Percentiles rank a stretch among this genome's conserved stretches.
These are phyloP conservation scores for Anadara kagoshimensis DNA, from an alignment of 1,140 invertebrate species.

Conservation along the genomic window DNA sequence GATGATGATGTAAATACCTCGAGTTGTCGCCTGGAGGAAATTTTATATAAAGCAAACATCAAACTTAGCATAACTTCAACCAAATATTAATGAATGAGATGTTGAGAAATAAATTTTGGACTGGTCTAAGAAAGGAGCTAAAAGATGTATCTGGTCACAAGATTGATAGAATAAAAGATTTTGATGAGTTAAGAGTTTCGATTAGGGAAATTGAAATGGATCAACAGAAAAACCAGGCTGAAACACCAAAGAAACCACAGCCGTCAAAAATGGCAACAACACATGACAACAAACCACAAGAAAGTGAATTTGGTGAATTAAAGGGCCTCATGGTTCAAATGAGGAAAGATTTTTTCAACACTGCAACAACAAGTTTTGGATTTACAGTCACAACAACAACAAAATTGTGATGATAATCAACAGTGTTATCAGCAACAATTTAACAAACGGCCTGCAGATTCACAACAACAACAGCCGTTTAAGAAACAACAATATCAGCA, in stretches of 20 bases:
- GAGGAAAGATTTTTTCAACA: too few relatives aligned
- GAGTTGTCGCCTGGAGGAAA: conserved; percentile 22
- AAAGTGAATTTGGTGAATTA: too few relatives aligned
- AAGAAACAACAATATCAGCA: too few relatives aligned
- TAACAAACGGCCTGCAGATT: too few relatives aligned
- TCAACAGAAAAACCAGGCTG: not conserved
- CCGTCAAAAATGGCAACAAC: not conserved
- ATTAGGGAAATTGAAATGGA: conserved; percentile 17
- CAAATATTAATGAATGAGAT: not conserved
- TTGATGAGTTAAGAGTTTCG: conserved; percentile 4
- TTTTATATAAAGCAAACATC: not conserved
- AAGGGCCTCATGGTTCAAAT: too few relatives aligned
- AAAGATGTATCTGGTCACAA: conserved; percentile 23
- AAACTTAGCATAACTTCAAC: not conserved
- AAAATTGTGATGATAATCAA: too few relatives aligned
- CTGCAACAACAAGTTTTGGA: too few relatives aligned
- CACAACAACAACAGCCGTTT: too few relatives aligned
- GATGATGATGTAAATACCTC: conserved; percentile 10
- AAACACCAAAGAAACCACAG: not conserved
- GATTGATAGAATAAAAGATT: not conserved
- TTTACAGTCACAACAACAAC: too few relatives aligned
- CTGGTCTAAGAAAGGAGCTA: not conserved
- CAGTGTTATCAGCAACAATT: too few relatives aligned
- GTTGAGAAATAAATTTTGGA: not conserved
- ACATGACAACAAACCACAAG: too few relatives aligned